Evolutionary conservation across 2,888 invertebrate genomes (phyloP).

Genomic region (Baccha elongata): DNA sequence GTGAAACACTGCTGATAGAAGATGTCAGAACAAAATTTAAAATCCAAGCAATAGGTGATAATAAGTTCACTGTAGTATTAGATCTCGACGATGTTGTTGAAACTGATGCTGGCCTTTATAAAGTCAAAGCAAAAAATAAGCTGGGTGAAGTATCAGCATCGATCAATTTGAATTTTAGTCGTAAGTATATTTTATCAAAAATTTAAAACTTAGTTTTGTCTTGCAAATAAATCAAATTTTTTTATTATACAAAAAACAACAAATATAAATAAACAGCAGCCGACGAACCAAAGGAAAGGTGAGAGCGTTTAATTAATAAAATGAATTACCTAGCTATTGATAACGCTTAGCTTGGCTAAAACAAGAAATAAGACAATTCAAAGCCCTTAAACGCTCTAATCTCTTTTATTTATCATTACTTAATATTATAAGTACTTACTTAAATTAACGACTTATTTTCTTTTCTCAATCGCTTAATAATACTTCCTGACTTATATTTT

Average conservation of each 20-base stretch:
- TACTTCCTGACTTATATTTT: constrained; percentile 3
- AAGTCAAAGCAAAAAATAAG: constrained; percentile 98
- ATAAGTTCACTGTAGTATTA: constrained; percentile 95
- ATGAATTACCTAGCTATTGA: constrained; percentile 7
- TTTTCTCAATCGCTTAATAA: constrained; percentile 29
- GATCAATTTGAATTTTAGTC: constrained; percentile 98
- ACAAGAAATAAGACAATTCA: background rate
- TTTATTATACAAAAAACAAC: constrained; percentile 30
- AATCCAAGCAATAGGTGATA: constrained; percentile 92
- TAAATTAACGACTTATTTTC: constrained; percentile 11
- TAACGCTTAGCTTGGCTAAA: constrained; percentile 19
- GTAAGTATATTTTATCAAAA: constrained; percentile 86
- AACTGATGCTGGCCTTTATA: constrained; percentile 97
- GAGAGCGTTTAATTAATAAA: constrained; percentile 82
- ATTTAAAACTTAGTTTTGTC: background rate
- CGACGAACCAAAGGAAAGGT: constrained; percentile 98
- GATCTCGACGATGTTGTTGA: constrained; percentile 98
- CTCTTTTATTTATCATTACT: too few species aligned
- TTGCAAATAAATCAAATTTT: constrained; percentile 1
- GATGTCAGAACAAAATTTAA: constrained; percentile 94
- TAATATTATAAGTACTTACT: too few species aligned
- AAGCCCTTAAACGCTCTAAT: too few species aligned
- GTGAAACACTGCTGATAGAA: constrained; percentile 92
- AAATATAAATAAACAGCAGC: constrained; percentile 87
- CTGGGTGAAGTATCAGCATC: constrained; percentile 98